Evolutionary conservation across 2,888 invertebrate species (phyloP).

Genomic region (Pimpla rufipes): DNA sequence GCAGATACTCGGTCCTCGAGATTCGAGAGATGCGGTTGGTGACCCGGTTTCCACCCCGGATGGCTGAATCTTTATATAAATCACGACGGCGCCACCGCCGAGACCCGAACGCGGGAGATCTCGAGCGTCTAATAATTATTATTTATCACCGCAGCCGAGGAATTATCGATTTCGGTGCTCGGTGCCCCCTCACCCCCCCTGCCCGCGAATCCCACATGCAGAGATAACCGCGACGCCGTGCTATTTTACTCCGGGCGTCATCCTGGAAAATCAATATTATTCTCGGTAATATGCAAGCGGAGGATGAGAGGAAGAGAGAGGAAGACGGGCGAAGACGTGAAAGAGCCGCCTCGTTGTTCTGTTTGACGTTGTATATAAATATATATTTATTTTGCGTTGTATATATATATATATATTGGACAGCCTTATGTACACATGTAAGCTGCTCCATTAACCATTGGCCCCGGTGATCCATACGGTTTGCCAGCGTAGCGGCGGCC

Average conservation of each 20-base stretch:
- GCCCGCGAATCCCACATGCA: slow-evolving; percentile 32
- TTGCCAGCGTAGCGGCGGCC: slow-evolving; percentile 18
- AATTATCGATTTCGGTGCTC: slow-evolving; percentile 45
- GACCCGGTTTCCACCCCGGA: slow-evolving; percentile 41
- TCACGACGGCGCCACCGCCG: slow-evolving; percentile 3
- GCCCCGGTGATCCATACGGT: slow-evolving; percentile 36
- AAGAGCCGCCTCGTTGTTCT: too few species aligned
- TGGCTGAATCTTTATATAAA: slow-evolving; percentile 48
- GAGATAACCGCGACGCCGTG: slow-evolving; percentile 40
- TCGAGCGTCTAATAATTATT: slow-evolving; percentile 54
- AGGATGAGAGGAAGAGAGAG: neutral
- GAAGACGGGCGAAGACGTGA: too few species aligned
- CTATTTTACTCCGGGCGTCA: slow-evolving; percentile 47
- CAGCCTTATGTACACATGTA: neutral
- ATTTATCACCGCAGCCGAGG: slow-evolving; percentile 47
- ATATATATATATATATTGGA: slow-evolving; percentile 11
- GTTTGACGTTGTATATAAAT: neutral
- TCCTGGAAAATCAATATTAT: slow-evolving; percentile 66
- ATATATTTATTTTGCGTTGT: slow-evolving; percentile 6
- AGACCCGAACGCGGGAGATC: neutral
- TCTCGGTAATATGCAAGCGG: slow-evolving; percentile 50
- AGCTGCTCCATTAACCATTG: slow-evolving; percentile 41
- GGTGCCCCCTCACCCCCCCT: too few species aligned
- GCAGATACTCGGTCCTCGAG: slow-evolving; percentile 6
- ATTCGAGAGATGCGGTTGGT: slow-evolving; percentile 34